Conservation (phyloP, 2,888 invertebrate species). For the Chelonus formosanus region DNA sequence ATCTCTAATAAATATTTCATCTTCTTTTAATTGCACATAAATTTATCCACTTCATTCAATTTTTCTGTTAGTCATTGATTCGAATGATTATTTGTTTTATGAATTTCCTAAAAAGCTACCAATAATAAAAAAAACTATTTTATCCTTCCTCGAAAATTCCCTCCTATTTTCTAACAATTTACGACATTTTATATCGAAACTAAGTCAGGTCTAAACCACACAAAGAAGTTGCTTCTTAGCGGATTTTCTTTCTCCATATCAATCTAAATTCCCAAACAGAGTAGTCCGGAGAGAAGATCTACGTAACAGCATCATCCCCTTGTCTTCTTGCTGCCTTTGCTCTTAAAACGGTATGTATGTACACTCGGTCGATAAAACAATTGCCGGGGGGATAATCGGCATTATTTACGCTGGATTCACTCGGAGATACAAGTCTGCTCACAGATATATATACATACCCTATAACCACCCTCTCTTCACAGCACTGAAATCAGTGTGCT, state of each 20-base stretch:
- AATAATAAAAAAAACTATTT: conserved; percentile 12
- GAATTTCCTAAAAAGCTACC: too few relatives aligned
- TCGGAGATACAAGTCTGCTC: conserved; percentile 49
- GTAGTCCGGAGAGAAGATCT: not conserved
- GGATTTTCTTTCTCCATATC: conserved; percentile 37
- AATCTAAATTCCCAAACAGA: conserved; percentile 31
- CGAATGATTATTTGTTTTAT: too few relatives aligned
- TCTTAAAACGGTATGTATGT: conserved; percentile 27
- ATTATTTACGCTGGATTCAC: conserved; percentile 64
- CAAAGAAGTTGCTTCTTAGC: conserved; percentile 33
- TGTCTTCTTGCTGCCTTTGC: conserved; percentile 10
- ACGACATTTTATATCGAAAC: conserved; percentile 37
- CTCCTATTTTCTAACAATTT: conserved; percentile 39
- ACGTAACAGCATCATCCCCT: conserved; percentile 24
- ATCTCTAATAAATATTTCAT: too few relatives aligned
- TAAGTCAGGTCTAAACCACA: conserved; percentile 28
- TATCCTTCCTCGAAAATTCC: conserved; percentile 28
- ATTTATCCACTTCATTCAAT: too few relatives aligned
- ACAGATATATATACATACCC: conserved; percentile 13
- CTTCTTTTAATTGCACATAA: too few relatives aligned
- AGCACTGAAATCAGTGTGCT: conserved; percentile 24
- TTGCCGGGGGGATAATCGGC: conserved; percentile 64
- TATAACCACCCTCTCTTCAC: conserved; percentile 10
- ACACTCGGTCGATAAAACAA: conserved; percentile 63
- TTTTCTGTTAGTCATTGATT: too few relatives aligned